Percentiles rank a stretch among this genome's conserved stretches.
These are phyloP conservation scores for Zelleria hepariella DNA, from an alignment of 2,888 invertebrate genomes.

Conservation along the genomic window DNA sequence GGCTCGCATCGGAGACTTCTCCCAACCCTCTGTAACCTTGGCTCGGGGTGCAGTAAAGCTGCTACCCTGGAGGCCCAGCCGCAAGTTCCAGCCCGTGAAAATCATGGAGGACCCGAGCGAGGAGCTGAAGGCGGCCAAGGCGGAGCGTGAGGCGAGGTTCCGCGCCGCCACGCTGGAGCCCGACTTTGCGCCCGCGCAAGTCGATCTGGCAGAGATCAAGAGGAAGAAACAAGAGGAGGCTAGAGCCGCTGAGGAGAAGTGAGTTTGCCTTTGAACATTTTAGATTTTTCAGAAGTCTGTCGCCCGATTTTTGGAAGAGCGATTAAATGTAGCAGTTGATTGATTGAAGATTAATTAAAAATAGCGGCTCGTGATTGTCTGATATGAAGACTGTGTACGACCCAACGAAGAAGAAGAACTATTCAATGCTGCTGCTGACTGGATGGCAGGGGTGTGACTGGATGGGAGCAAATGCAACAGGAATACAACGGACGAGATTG, in stretches of 20 bases:
- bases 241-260: constrained; percentile 75
- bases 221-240: constrained; percentile 75
- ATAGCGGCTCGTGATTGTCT: too few species aligned
- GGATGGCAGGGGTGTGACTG: too few species aligned
- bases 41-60: constrained; percentile 71
- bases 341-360: too few species aligned
- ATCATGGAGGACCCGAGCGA: constrained; percentile 71
- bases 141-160: constrained; percentile 74
- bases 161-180: constrained; percentile 66
- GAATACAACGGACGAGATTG: too few species aligned
- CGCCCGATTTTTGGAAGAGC: too few species aligned
- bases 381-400: too few species aligned
- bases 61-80: constrained; percentile 77
- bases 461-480: too few species aligned
- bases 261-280: constrained; percentile 21
- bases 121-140: constrained; percentile 75
- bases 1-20: background rate
- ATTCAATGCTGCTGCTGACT: too few species aligned
- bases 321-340: too few species aligned
- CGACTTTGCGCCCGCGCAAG: constrained; percentile 38
- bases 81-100: constrained; percentile 75
- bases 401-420: too few species aligned
- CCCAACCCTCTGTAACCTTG: constrained; percentile 31
- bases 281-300: too few species aligned
- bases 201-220: constrained; percentile 64